Evolutionary conservation across 2,888 invertebrate species (phyloP), one percentile per base, ranked within the genome.

Genomic region (Lycaena phlaeas): DNA sequence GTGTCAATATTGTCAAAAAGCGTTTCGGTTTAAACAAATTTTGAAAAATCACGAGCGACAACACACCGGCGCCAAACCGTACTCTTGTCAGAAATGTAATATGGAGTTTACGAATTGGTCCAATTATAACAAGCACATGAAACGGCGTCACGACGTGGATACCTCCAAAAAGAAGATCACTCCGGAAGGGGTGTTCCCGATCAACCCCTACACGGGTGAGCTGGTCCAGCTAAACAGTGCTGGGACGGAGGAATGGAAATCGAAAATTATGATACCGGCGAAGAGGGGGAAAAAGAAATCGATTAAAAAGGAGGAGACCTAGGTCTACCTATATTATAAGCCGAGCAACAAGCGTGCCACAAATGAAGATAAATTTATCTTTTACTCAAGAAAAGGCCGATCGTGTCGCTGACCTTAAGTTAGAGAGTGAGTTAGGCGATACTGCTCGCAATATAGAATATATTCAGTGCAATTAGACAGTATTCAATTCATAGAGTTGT

Each of bases 41-140:
- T 44, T 82, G 40, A 90, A 90, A 54, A 90, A 90, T n/a, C 93
- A 93, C 60, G 86, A 90, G 43, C 71, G 92, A 9, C 90, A 90
- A 51, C 93, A 93, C 50, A 90, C 89, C 0, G 89, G 88, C 0
- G 90, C 89, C 26, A 86, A 91, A 22, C 93, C 92, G 0, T 93
- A 92, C 59, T 87, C 89, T 0, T 93, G 93, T 53, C 65, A 87
- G 25, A 88, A 89, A 47, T 93, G 93, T 56, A 88, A 89, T 41
- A 78, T 84, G 78, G 76, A 92, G 56, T 93, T 93, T 51, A 92
- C 92, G 0, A 92, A 93, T 60, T 92, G 92, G 92, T 92, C 92
- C 0, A 93, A 93, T 69, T 92, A 92, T 55, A 92, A 92, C 56
- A 93, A 93, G 54, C 93, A 93, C 59, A 92, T 92, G 90, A 92